Conservation (phyloP, 2,113 vertebrate genomes). For the Prionailurus viverrinus region DNA sequence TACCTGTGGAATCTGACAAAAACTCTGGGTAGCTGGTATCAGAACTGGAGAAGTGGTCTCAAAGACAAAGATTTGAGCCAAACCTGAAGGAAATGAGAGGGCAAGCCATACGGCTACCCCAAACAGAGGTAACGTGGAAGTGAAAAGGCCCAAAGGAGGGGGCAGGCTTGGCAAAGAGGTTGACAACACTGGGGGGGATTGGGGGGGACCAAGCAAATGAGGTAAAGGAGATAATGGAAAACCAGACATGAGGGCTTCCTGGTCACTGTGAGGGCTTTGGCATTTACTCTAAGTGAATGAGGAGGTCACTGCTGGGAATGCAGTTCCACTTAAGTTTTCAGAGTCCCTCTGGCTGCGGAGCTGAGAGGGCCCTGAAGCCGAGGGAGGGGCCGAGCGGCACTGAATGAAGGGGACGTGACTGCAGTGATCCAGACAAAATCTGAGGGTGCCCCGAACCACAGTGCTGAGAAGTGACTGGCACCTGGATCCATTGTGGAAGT, state of each 20-base stretch:
- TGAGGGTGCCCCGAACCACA: not conserved
- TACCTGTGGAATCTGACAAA: not conserved
- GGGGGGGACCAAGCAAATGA: not conserved
- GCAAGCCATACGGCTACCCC: not conserved
- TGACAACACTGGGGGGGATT: not conserved
- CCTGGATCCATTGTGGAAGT: not conserved
- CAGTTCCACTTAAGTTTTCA: not conserved
- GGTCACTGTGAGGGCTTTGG: not conserved
- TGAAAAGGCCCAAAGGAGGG: not conserved
- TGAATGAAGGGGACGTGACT: not conserved
- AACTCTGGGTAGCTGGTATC: not conserved
- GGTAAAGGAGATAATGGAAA: not conserved
- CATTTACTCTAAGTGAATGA: not conserved
- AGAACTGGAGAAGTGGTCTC: not conserved
- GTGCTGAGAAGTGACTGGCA: not conserved
- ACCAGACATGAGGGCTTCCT: rapidly evolving
- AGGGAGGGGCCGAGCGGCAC: not conserved
- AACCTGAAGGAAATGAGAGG: not conserved
- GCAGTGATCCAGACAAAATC: not conserved
- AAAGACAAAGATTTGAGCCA: not conserved
- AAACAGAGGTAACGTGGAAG: too few species aligned
- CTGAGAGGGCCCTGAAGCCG: not conserved
- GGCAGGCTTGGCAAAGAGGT: not conserved
- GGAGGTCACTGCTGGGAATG: not conserved
- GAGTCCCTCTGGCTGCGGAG: not conserved